Evolutionary conservation across 1,140 invertebrate genomes (phyloP).

Genomic region (Samia ricini): DNA sequence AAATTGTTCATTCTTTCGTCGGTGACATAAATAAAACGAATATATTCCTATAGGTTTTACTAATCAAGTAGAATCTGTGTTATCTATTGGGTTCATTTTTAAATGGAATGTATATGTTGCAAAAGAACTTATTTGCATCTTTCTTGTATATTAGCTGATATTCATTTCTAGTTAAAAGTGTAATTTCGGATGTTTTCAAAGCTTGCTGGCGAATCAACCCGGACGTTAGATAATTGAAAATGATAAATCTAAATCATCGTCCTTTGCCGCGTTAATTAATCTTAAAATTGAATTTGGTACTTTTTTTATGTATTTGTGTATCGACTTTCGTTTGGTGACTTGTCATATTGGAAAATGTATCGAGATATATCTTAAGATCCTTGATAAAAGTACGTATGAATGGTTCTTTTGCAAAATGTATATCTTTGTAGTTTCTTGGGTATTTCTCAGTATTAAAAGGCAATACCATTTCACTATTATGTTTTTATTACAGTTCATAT

Average conservation of each 20-base stretch:
- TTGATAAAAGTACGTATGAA: not conserved
- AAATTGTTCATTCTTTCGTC: not conserved
- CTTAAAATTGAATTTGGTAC: too few species aligned
- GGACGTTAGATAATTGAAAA: too few species aligned
- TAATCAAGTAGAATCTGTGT: not conserved
- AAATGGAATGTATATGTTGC: conserved; percentile 1
- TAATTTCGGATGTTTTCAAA: too few species aligned
- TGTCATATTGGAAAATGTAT: not conserved
- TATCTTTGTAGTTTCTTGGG: not conserved
- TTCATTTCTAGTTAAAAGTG: too few species aligned
- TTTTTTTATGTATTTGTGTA: too few species aligned
- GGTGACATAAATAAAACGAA: not conserved
- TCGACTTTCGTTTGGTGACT: too few species aligned
- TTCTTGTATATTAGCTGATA: too few species aligned
- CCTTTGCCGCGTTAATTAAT: too few species aligned
- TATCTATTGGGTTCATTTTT: not conserved
- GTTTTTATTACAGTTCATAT: conserved; percentile 67
- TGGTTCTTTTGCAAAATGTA: not conserved
- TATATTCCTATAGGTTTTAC: too few species aligned
- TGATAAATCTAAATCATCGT: too few species aligned
- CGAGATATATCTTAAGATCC: too few species aligned
- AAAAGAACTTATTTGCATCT: not conserved
- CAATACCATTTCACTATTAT: conserved; percentile 19
- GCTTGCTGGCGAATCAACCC: too few species aligned
- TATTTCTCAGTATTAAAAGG: not conserved